These are phyloP conservation scores for Reticulitermes speratus DNA, from an alignment of 1,140 invertebrate genomes.

Conservation along the genomic window DNA sequence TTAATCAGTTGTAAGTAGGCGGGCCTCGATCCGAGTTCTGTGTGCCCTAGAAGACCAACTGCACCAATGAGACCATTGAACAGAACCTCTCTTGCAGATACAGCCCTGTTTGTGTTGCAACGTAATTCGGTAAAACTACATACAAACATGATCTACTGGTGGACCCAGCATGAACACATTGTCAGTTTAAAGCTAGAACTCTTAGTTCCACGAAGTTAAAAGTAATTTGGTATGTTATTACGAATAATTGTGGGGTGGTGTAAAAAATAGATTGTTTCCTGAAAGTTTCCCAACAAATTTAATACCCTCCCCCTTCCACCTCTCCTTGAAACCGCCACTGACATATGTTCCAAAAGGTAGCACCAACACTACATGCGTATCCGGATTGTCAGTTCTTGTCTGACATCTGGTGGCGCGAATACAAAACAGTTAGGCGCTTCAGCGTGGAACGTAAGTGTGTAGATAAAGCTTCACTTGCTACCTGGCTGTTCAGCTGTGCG, in stretches of 20 bases:
- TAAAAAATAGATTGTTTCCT: conserved; percentile 3
- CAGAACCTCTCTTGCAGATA: too few relatives aligned
- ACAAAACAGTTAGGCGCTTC: neutral
- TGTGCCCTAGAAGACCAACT: too few relatives aligned
- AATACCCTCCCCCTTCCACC: neutral
- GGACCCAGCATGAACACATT: too few relatives aligned
- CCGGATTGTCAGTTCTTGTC: neutral
- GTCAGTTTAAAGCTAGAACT: too few relatives aligned
- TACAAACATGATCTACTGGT: too few relatives aligned
- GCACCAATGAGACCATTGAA: too few relatives aligned
- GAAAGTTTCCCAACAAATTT: conserved; percentile 11
- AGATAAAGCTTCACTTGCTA: neutral
- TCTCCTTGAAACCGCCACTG: neutral
- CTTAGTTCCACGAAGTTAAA: neutral
- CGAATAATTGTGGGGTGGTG: neutral
- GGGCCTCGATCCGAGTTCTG: too few relatives aligned
- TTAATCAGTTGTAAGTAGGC: too few relatives aligned
- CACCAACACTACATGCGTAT: neutral
- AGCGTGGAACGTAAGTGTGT: neutral
- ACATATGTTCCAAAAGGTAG: neutral
- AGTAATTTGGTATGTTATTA: neutral
- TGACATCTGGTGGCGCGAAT: neutral
- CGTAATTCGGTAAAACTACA: too few relatives aligned
- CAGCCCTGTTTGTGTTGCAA: too few relatives aligned
- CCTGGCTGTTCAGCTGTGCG: neutral